These are phyloP conservation scores for Hydropotes inermis DNA, from an alignment of 2,113 vertebrate genomes.

Conservation along the genomic window DNA sequence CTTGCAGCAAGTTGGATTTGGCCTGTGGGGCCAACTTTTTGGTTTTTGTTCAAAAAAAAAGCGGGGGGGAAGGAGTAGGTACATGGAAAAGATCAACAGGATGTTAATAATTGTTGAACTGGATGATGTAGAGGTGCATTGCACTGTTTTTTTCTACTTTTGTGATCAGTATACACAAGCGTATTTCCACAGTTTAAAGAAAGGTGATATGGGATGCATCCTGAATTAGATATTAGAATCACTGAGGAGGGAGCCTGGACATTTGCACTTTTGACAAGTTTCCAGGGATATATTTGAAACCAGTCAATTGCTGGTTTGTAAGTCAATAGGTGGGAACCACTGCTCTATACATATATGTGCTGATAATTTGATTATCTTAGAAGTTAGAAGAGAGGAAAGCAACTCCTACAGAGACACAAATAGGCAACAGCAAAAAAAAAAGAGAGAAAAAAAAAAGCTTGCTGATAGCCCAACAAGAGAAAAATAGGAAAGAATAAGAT, in stretches of 20 bases:
- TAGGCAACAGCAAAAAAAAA: background rate
- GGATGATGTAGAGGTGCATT: background rate
- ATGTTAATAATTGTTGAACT: background rate
- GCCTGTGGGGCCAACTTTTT: background rate
- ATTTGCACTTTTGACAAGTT: background rate
- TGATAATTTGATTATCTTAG: background rate
- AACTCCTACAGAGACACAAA: background rate
- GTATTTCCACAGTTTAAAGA: background rate
- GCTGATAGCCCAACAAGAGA: background rate
- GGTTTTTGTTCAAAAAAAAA: background rate
- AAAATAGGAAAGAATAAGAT: background rate
- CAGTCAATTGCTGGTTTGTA: conserved; percentile 8
- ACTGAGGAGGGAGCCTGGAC: background rate
- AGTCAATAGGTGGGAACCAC: background rate
- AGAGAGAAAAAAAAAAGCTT: background rate
- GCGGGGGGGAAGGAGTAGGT: background rate
- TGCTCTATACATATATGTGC: background rate
- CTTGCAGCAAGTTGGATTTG: background rate
- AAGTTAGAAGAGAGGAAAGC: background rate
- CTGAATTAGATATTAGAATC: conserved; percentile 1
- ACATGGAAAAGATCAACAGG: background rate
- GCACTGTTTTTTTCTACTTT: background rate
- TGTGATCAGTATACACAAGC: background rate
- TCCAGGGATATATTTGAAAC: conserved; percentile 26
- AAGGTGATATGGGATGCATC: background rate